Conservation (phyloP, 1,140 invertebrate genomes). For the Branchinecta lynchi region DNA sequence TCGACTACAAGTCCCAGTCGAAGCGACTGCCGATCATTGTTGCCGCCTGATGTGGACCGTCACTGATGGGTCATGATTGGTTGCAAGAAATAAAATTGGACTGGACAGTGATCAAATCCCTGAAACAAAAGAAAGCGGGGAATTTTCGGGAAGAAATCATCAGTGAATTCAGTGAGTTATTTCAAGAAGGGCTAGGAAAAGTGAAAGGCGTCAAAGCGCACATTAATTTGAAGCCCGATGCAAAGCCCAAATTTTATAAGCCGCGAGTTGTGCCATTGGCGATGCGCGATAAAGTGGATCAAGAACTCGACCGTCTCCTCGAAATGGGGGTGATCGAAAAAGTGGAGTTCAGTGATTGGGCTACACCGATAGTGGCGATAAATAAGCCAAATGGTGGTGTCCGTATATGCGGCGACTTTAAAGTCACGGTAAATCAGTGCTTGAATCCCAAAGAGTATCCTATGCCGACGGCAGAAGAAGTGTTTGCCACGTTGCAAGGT, state of each 20-base stretch:
- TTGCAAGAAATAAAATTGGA: conserved; percentile 4
- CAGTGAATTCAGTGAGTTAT: too few species aligned
- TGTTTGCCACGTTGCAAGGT: conserved; percentile 25
- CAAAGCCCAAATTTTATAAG: conserved; percentile 14
- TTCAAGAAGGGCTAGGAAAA: conserved; percentile 13
- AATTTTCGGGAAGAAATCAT: background rate
- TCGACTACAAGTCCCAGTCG: background rate
- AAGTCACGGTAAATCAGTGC: too few species aligned
- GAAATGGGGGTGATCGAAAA: too few species aligned
- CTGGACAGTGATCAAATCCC: background rate
- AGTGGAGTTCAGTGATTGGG: too few species aligned
- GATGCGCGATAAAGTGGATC: too few species aligned
- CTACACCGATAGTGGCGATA: too few species aligned
- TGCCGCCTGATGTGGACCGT: conserved; percentile 10
- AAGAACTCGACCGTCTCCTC: too few species aligned
- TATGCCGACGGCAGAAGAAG: too few species aligned
- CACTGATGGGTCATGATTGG: conserved; percentile 3
- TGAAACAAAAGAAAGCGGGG: background rate
- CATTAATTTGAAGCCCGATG: conserved; percentile 13
- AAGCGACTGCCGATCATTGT: conserved; percentile 10
- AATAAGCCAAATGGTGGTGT: too few species aligned
- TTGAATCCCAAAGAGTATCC: too few species aligned
- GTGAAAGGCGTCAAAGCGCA: background rate
- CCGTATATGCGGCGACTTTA: too few species aligned
- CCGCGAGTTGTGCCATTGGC: too few species aligned